Percentiles rank a stretch among this genome's conserved stretches.
Evolutionary conservation across 1,140 invertebrate species (phyloP).

Genomic region (Trachelipus rathkii): DNA sequence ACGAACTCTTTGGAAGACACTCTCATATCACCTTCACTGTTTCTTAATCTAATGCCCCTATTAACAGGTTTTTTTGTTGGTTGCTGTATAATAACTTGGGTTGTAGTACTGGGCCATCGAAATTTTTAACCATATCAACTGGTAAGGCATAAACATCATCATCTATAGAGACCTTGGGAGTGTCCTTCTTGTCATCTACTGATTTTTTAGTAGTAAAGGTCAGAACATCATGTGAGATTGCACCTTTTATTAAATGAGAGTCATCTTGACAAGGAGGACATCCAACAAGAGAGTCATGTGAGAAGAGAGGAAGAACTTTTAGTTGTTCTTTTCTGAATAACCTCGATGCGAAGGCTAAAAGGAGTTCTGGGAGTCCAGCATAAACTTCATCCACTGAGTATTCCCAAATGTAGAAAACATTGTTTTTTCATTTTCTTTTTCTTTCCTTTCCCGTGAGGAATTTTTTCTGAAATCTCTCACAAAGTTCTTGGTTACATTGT

Average conservation of each 20-base stretch:
- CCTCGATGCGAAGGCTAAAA: background rate
- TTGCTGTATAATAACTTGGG: background rate
- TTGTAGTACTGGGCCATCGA: background rate
- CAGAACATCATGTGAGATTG: background rate
- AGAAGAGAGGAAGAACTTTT: background rate
- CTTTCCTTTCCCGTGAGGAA: background rate
- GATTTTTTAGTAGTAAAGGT: background rate
- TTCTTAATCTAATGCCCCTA: background rate
- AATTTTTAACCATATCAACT: background rate
- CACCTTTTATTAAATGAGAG: background rate
- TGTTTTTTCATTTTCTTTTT: background rate
- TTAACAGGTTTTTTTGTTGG: background rate
- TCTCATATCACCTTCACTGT: background rate
- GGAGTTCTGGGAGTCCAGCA: background rate
- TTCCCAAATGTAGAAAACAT: background rate
- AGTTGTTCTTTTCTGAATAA: background rate
- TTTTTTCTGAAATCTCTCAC: constrained; percentile 1
- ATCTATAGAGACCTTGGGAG: background rate
- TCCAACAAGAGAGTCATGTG: background rate
- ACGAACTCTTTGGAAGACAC: background rate
- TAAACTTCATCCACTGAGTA: background rate
- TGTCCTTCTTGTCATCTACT: background rate
- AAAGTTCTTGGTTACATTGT: background rate
- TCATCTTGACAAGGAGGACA: background rate
- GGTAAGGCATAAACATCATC: background rate